Conservation (phyloP, 2,888 invertebrate species). For the Andricus curvator region DNA sequence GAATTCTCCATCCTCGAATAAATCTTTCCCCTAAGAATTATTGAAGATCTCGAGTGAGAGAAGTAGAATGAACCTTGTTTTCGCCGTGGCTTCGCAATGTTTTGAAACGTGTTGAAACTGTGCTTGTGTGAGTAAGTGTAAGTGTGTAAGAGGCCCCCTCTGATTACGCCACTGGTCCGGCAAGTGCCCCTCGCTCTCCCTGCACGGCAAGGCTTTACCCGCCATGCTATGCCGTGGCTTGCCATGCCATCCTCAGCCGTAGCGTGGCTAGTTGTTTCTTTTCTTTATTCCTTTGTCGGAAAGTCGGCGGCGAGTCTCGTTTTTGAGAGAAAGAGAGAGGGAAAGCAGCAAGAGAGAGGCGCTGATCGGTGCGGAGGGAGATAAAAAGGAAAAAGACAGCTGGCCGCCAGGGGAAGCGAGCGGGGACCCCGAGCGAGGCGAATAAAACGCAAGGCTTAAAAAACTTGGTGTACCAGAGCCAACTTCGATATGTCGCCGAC, state of each 20-base stretch:
- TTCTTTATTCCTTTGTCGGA: slow-evolving; percentile 78
- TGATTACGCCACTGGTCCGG: slow-evolving; percentile 55
- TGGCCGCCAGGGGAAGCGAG: slow-evolving; percentile 55
- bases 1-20: slow-evolving; percentile 8
- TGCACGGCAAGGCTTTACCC: slow-evolving; percentile 68
- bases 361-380: slow-evolving; percentile 48
- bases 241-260: slow-evolving; percentile 68
- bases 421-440: slow-evolving; percentile 60
- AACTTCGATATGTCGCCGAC: slow-evolving; percentile 66
- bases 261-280: slow-evolving; percentile 76
- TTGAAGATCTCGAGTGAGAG: slow-evolving; percentile 39
- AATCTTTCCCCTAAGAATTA: slow-evolving; percentile 30
- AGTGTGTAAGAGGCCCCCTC: slow-evolving; percentile 53
- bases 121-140: neutral
- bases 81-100: slow-evolving; percentile 33
- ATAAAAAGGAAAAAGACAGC: slow-evolving; percentile 59
- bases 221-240: slow-evolving; percentile 62
- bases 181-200: slow-evolving; percentile 58
- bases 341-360: slow-evolving; percentile 48
- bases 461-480: slow-evolving; percentile 66
- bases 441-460: slow-evolving; percentile 66
- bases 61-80: slow-evolving; percentile 37
- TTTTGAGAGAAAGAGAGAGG: slow-evolving; percentile 66
- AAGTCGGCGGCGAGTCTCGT: slow-evolving; percentile 76
- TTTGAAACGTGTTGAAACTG: slow-evolving; percentile 25